Evolutionary conservation across 2,797 vertebrate species (phyloP).

Genomic region (Neosilurus hyrtlii): DNA sequence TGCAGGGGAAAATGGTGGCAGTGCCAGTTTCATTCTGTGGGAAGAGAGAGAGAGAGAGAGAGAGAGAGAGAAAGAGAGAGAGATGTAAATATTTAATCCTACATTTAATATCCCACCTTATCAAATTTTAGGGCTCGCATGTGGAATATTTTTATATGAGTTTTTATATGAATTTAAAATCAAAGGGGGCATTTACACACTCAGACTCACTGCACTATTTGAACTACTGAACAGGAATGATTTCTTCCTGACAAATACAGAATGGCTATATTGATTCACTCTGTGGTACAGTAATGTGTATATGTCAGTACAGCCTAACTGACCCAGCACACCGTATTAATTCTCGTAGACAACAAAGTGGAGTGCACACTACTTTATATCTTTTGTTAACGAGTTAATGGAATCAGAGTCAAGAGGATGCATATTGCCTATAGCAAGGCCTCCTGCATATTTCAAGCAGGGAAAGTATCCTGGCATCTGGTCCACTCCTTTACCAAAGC

Average conservation of each 20-base stretch:
- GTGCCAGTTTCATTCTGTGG: conserved; percentile 42
- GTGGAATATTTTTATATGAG: conserved; percentile 2
- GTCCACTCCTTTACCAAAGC: conserved; percentile 32
- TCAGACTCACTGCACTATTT: background rate
- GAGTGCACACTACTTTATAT: conserved; percentile 68
- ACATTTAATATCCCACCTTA: conserved; percentile 5
- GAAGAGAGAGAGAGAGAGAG: conserved; percentile 13
- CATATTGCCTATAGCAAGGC: conserved; percentile 54
- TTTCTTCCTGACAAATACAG: conserved; percentile 19
- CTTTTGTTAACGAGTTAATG: conserved; percentile 77
- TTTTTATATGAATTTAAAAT: conserved; percentile 2
- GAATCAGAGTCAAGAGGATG: conserved; percentile 77
- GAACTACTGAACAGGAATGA: conserved; percentile 9
- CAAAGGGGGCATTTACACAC: background rate
- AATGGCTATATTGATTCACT: conserved; percentile 7
- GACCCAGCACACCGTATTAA: conserved; percentile 75
- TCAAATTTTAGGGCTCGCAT: background rate
- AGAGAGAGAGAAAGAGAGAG: background rate
- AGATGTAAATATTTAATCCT: background rate
- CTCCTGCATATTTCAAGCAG: conserved; percentile 70
- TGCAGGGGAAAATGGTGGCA: conserved; percentile 39
- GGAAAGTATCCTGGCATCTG: conserved; percentile 57
- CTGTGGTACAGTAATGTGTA: background rate
- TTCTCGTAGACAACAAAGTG: conserved; percentile 71
- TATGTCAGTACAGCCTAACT: conserved; percentile 36